Conservation (phyloP, 2,113 vertebrate species). For the Astatotilapia flaviijosephi region DNA sequence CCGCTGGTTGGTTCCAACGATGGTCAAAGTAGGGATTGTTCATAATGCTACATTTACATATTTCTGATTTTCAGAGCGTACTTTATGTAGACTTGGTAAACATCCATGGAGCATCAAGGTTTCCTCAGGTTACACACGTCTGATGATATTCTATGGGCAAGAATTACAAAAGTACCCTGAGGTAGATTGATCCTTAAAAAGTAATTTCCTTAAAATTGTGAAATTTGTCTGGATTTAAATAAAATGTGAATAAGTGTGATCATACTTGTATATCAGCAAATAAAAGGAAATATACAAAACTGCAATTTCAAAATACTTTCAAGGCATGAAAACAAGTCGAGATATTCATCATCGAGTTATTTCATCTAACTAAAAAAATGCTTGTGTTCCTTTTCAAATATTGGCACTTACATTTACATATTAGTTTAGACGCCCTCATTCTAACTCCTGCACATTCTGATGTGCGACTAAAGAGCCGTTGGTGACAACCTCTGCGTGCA, state of each 20-base stretch:
- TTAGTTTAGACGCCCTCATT: background rate
- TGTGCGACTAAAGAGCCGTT: background rate
- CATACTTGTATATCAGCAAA: background rate
- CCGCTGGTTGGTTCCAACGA: background rate
- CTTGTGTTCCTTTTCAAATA: background rate
- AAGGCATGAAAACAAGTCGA: background rate
- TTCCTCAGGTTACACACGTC: background rate
- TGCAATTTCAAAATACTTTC: background rate
- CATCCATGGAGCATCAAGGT: background rate
- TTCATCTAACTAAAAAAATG: background rate
- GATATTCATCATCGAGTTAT: background rate
- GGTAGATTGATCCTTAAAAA: background rate
- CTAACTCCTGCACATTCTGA: background rate
- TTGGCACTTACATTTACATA: background rate
- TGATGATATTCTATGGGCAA: background rate
- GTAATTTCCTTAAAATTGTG: background rate
- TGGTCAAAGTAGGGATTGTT: background rate
- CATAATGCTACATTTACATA: background rate
- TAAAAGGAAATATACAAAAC: background rate
- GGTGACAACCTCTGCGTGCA: background rate
- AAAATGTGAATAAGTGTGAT: background rate
- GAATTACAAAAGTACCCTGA: background rate
- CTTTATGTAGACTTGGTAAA: background rate
- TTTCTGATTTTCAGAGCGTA: background rate
- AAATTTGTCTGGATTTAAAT: background rate